phyloP scores from a whole-genome alignment of 1,140 invertebrate species.

The Caenorhabditis briggsae region DNA sequence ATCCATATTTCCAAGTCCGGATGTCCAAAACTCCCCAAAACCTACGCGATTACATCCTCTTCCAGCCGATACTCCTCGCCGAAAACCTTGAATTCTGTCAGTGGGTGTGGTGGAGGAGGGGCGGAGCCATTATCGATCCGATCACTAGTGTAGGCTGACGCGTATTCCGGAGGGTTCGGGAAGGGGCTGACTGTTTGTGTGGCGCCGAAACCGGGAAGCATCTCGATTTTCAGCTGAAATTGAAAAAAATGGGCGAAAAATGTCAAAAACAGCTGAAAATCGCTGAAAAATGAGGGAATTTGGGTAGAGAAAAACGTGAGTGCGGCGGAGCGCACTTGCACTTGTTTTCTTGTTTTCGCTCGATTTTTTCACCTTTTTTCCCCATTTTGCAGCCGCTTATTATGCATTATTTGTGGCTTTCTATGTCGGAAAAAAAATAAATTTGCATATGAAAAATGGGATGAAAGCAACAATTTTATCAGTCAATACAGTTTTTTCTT shows the following conservation, averaged over 20 bases:
- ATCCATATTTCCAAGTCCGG: not conserved
- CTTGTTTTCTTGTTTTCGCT: not conserved
- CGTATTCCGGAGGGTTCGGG: constrained; percentile 58
- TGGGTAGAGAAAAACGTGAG: constrained; percentile 6
- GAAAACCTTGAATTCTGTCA: constrained; percentile 62
- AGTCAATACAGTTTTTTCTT: no score
- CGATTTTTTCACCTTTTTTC: not conserved
- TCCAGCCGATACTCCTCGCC: constrained; percentile 63
- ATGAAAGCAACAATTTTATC: no score
- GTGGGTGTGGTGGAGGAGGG: constrained; percentile 26
- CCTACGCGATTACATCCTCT: constrained; percentile 59
- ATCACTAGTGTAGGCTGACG: constrained; percentile 23
- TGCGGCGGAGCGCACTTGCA: constrained; percentile 25
- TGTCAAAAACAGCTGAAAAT: not conserved
- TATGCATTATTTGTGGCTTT: no score
- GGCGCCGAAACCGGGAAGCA: constrained; percentile 7
- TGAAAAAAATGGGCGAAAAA: not conserved
- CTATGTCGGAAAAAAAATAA: no score
- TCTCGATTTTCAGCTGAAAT: not conserved
- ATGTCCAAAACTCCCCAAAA: constrained; percentile 1
- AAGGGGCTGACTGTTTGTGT: constrained; percentile 62
- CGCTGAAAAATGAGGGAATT: not conserved
- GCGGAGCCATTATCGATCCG: constrained; percentile 43
- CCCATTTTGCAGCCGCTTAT: not conserved
- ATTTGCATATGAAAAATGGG: no score